Evolutionary conservation across 2,888 invertebrate genomes (phyloP), one percentile per base, ranked within the genome.

Genomic region (Syrista parreyssii): DNA sequence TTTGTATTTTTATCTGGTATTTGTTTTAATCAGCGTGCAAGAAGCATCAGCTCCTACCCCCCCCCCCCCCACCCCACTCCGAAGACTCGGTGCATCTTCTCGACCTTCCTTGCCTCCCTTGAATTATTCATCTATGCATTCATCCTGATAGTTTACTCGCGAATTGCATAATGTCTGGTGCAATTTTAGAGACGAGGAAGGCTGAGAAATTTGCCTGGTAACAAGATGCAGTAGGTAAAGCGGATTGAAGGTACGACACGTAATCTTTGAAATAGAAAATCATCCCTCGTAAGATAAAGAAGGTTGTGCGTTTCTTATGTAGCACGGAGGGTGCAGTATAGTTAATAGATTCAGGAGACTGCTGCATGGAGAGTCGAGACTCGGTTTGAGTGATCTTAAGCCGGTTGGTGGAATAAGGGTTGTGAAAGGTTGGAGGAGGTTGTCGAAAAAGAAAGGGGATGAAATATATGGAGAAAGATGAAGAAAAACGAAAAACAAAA

Each of bases 81-180:
- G n/a, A 40, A 40, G 36, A 15, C 36, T 23, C 40, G 40, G 15
- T 15, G 40, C 40, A 9, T 23, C 40, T 15, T 15, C 40, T 40
- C 4, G 9, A 9, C 23, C 23, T 68, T 68, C 73, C 35, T 11
- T 12, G 31, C 35, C 75, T 68, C 75, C 31, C 79, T 77, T 74
- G 68, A 68, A 73, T 68, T 36, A 75, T 79, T 79, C 73, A 73
- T 78, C 76, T 77, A 69, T 77, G 75, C 81, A 55, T 78, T 74
- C 78, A 75, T 79, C 79, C 76, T 77, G 76, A 75, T 82, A 79
- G 84, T 83, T 86, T 80, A 80, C 82, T 81, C 82, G 80, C 83
- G 82, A 81, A 82, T 82, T 80, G 81, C 82, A 80, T 79, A 81
- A 82, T 77, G 77, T 76, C 36, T 15, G 0, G 2, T 55, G 55